These are phyloP conservation scores for Drosophila paramelanica DNA, from an alignment of 2,888 invertebrate genomes.

Conservation along the genomic window DNA sequence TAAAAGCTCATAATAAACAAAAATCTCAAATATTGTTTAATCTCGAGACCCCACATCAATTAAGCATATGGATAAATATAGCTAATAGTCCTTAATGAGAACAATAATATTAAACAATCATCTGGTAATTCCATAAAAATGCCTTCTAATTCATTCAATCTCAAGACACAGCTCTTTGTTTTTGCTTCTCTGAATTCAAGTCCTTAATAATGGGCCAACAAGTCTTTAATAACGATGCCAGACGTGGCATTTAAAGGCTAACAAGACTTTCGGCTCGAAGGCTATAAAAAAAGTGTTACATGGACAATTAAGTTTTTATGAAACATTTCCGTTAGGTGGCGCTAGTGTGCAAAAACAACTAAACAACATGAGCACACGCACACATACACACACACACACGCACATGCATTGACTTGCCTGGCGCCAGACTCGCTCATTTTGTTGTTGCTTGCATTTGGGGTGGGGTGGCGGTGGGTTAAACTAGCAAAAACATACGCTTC, in stretches of 20 bases:
- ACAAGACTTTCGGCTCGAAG: constrained; percentile 46
- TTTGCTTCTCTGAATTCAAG: neutral
- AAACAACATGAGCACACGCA: constrained; percentile 55
- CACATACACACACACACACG: constrained; percentile 25
- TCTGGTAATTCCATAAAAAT: too few species aligned
- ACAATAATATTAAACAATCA: too few species aligned
- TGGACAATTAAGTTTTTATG: constrained; percentile 83
- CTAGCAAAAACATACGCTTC: constrained; percentile 59
- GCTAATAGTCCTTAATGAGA: too few species aligned
- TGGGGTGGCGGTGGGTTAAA: neutral
- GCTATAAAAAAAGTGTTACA: constrained; percentile 78
- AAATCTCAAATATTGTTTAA: too few species aligned
- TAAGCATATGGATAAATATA: too few species aligned
- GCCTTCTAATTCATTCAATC: neutral
- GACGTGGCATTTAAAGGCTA: constrained; percentile 53
- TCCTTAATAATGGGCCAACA: constrained; percentile 3
- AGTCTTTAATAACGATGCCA: constrained; percentile 42
- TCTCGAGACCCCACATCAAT: too few species aligned
- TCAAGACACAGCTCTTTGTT: neutral
- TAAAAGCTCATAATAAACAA: too few species aligned
- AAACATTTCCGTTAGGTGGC: constrained; percentile 81
- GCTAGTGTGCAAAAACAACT: constrained; percentile 62
- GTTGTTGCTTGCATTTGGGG: constrained; percentile 14
- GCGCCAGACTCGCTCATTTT: constrained; percentile 49
- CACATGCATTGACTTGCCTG: constrained; percentile 26